Evolutionary conservation across 2,113 vertebrate species (phyloP).

Genomic region (Bufo bufo): DNA sequence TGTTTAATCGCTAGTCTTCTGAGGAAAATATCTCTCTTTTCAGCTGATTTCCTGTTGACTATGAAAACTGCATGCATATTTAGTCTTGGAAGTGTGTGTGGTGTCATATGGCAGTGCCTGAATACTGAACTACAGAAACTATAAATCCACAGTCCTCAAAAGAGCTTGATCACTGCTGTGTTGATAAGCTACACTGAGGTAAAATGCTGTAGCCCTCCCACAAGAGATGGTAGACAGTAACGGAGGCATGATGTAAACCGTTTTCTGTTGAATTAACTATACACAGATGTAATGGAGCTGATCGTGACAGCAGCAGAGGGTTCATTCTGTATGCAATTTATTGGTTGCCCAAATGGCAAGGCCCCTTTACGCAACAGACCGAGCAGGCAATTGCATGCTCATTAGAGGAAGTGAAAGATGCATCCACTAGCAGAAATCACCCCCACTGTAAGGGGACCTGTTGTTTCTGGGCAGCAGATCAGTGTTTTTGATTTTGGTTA

Average conservation of each 20-base stretch:
- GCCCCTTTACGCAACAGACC: too few species aligned
- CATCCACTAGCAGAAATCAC: too few species aligned
- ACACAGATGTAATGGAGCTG: neutral
- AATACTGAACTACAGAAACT: neutral
- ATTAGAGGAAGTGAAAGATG: too few species aligned
- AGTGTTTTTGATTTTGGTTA: too few species aligned
- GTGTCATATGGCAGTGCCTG: slow-evolving; percentile 14
- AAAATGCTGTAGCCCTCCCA: neutral
- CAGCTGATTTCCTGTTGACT: neutral
- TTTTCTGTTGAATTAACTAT: neutral
- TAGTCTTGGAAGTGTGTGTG: neutral
- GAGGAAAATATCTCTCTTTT: slow-evolving; percentile 28
- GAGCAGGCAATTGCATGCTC: too few species aligned
- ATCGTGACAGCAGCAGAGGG: neutral
- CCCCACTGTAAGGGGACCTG: too few species aligned
- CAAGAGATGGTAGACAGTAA: neutral
- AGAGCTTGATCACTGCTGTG: neutral
- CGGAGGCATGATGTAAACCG: neutral
- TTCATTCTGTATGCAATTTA: too few species aligned
- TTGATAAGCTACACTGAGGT: neutral
- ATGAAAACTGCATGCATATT: slow-evolving; percentile 18
- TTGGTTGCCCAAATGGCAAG: too few species aligned
- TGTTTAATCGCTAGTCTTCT: slow-evolving; percentile 15
- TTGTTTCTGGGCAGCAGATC: too few species aligned
- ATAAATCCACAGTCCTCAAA: neutral